phyloP scores from a whole-genome alignment of 2,888 invertebrate genomes.

The Endomychus coccineus region DNA sequence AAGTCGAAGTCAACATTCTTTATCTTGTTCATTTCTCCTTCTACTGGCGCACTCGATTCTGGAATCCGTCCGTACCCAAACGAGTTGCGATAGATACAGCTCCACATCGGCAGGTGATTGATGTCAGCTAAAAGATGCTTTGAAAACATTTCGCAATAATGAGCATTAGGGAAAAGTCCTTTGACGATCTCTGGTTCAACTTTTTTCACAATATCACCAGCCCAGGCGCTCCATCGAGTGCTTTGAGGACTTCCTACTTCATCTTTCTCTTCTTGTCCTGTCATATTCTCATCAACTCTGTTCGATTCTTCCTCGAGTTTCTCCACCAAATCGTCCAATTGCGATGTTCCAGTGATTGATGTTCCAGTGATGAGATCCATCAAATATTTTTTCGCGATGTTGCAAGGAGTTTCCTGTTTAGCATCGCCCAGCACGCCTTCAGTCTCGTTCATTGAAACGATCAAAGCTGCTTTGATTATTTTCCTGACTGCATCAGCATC shows the following conservation, averaged over 20 bases:
- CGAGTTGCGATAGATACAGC: background rate
- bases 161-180: background rate
- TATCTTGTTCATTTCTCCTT: background rate
- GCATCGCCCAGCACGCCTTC: background rate
- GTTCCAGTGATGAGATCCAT: background rate
- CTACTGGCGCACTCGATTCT: constrained; percentile 1
- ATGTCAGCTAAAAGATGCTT: background rate
- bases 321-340: no score
- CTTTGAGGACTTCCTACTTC: no score
- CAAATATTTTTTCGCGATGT: background rate
- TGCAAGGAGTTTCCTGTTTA: background rate
- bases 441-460: background rate
- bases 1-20: background rate
- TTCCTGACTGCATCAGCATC: background rate
- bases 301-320: no score
- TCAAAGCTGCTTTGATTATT: background rate
- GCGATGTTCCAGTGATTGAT: no score
- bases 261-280: no score
- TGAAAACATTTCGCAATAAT: background rate
- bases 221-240: background rate
- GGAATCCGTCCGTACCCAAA: constrained; percentile 1
- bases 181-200: background rate
- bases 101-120: background rate
- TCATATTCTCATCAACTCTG: no score
- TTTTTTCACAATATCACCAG: background rate